Evolutionary conservation across 2,888 invertebrate genomes (phyloP).

Genomic region (Conus canariensis): DNA sequence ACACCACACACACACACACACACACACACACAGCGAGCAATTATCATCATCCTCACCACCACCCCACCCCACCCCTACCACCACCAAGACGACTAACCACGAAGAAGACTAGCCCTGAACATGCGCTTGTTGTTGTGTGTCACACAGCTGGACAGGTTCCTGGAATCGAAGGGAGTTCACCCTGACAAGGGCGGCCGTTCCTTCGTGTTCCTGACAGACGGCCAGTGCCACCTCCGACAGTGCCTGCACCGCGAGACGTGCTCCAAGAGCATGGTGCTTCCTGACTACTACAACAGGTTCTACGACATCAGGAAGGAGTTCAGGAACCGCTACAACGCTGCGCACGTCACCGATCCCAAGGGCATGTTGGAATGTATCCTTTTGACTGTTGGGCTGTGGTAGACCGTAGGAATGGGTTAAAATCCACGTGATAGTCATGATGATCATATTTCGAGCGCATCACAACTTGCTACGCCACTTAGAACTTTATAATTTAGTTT

Average conservation of each 20-base stretch:
- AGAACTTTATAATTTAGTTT: too few species aligned
- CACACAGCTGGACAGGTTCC: conserved; percentile 88
- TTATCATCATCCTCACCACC: too few species aligned
- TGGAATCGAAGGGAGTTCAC: conserved; percentile 79
- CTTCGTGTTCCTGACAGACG: conserved; percentile 82
- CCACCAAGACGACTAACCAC: too few species aligned
- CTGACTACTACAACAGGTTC: conserved; percentile 92
- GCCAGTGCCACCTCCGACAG: conserved; percentile 87
- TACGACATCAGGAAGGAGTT: conserved; percentile 96
- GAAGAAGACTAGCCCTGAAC: too few species aligned
- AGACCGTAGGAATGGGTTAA: too few species aligned
- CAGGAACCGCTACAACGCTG: conserved; percentile 82
- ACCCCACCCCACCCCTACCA: too few species aligned
- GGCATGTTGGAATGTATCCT: conserved; percentile 96
- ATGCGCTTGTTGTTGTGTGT: too few species aligned
- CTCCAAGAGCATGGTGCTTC: conserved; percentile 91
- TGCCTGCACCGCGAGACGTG: conserved; percentile 86
- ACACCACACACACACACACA: too few species aligned
- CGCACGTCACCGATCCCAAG: conserved; percentile 84
- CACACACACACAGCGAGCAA: too few species aligned
- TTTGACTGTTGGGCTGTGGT: conserved; percentile 52
- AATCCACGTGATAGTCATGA: too few species aligned
- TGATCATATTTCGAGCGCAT: too few species aligned
- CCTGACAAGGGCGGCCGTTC: conserved; percentile 78
- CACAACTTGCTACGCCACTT: too few species aligned